Percentiles rank a stretch among this genome's conserved stretches.
These are phyloP conservation scores for Drosophila bocki DNA, from an alignment of 1,140 invertebrate species.

Conservation along the genomic window DNA sequence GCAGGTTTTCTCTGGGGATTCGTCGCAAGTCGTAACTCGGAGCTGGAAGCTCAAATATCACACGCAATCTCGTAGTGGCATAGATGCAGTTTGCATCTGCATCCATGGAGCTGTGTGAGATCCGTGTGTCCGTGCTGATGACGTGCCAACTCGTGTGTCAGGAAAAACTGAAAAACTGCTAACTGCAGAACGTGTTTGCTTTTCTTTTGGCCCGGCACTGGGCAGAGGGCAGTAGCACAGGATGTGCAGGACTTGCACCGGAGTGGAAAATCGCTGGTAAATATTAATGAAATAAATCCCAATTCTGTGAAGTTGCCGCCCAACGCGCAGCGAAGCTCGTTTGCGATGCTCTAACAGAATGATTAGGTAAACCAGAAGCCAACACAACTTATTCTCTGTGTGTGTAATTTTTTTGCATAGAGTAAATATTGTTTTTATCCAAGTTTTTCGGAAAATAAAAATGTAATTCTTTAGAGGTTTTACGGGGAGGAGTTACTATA, in stretches of 20 bases:
- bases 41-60: neutral
- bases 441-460: neutral
- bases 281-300: conserved; percentile 28
- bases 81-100: conserved; percentile 19
- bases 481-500: neutral
- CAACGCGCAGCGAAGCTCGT: neutral
- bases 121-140: conserved; percentile 40
- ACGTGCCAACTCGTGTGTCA: conserved; percentile 37
- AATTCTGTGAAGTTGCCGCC: conserved; percentile 4
- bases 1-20: conserved; percentile 7
- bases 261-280: conserved; percentile 31
- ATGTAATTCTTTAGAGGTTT: neutral
- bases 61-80: conserved; percentile 7
- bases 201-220: conserved; percentile 6
- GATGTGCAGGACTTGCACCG: neutral
- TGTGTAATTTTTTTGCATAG: neutral
- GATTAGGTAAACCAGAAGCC: conserved; percentile 11
- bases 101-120: conserved; percentile 2
- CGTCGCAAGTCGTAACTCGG: neutral
- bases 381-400: conserved; percentile 14
- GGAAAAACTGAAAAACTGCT: conserved; percentile 27
- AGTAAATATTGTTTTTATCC: neutral
- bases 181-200: conserved; percentile 29
- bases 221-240: neutral
- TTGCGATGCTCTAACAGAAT: conserved; percentile 21